Evolutionary conservation across 2,888 invertebrate species (phyloP).

Genomic region (Blastobasis lacticolella): DNA sequence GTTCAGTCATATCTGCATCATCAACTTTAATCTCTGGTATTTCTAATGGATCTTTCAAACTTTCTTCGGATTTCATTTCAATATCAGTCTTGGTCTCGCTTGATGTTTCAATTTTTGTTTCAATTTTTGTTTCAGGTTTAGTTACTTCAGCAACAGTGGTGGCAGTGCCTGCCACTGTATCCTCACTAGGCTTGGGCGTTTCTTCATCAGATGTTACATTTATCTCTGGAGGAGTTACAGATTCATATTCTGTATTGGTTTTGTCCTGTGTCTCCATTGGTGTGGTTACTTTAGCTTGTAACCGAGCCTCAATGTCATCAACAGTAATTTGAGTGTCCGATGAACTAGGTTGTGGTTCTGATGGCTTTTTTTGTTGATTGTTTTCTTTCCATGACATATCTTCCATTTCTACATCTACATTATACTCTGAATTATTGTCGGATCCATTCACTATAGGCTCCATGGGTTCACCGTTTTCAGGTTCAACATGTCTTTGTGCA

Average conservation of each 20-base stretch:
- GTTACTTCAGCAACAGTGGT: background rate
- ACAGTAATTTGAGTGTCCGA: conserved; percentile 58
- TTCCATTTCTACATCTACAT: conserved; percentile 72
- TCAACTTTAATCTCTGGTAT: conserved; percentile 64
- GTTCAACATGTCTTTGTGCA: conserved; percentile 71
- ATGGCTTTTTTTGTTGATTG: conserved; percentile 35
- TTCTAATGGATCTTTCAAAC: conserved; percentile 26
- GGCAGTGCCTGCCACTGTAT: conserved; percentile 18
- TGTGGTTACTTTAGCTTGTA: conserved; percentile 64
- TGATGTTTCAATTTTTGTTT: conserved; percentile 12
- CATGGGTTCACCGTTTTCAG: conserved; percentile 79
- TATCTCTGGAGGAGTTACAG: conserved; percentile 46
- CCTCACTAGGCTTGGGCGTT: conserved; percentile 24
- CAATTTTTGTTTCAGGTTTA: conserved; percentile 18
- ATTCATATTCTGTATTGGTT: conserved; percentile 38
- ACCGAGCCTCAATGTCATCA: conserved; percentile 53
- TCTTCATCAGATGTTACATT: conserved; percentile 35
- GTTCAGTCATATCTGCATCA: conserved; percentile 61
- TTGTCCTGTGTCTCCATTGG: conserved; percentile 45
- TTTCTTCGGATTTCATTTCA: conserved; percentile 36
- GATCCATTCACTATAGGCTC: conserved; percentile 76
- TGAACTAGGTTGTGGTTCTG: conserved; percentile 56
- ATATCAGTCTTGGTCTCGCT: conserved; percentile 33
- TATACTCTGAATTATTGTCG: conserved; percentile 69
- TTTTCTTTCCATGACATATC: conserved; percentile 68